Conservation (phyloP, 2,113 vertebrate species). For the Aviceda subcristata region DNA sequence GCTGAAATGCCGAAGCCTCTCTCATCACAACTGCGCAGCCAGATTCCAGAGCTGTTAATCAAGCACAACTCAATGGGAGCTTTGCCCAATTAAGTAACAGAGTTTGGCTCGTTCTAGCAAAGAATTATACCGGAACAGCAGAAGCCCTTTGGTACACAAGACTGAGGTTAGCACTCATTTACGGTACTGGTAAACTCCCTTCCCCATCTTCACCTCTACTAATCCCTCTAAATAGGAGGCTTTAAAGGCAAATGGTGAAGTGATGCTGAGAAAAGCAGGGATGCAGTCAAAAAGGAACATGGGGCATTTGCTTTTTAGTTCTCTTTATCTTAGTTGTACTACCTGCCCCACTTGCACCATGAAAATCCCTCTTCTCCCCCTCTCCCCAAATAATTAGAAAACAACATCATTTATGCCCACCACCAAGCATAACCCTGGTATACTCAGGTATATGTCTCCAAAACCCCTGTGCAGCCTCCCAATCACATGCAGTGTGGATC, state of each 20-base stretch:
- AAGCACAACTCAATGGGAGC: not conserved
- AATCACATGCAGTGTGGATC: not conserved
- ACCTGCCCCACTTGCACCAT: not conserved
- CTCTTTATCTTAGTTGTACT: not conserved
- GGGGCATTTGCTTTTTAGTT: not conserved
- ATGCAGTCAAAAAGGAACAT: not conserved
- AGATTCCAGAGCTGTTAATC: constrained; percentile 6
- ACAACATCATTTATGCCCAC: not conserved
- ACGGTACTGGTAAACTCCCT: not conserved
- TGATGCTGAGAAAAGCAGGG: not conserved
- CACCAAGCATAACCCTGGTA: not conserved
- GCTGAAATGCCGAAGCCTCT: not conserved
- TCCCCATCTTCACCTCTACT: not conserved
- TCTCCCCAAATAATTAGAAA: not conserved
- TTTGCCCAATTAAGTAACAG: not conserved
- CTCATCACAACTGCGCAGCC: not conserved
- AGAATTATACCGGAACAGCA: not conserved
- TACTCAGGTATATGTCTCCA: not conserved
- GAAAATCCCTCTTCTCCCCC: not conserved
- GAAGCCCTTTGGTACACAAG: not conserved
- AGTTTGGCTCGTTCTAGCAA: not conserved
- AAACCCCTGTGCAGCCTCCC: not conserved
- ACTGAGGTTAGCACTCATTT: not conserved
- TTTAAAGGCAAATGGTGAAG: not conserved
- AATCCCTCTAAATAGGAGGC: not conserved